A percentile compares a stretch with the other conserved stretches of the same genome.
These are phyloP conservation scores for Thomomys bottae DNA, from an alignment of 2,113 vertebrate genomes.

Conservation along the genomic window DNA sequence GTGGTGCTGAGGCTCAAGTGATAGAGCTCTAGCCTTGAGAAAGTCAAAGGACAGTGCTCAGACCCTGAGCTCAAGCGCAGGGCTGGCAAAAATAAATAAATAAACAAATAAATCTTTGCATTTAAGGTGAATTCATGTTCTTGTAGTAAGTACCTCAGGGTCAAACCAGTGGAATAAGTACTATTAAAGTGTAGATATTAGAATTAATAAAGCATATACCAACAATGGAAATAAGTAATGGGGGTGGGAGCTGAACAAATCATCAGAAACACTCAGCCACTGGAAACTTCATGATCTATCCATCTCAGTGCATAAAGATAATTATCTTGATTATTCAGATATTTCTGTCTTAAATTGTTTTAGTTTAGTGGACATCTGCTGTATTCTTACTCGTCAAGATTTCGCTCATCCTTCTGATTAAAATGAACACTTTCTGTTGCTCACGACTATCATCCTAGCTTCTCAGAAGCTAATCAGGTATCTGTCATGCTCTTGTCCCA, in stretches of 20 bases:
- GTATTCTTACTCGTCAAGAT: background rate
- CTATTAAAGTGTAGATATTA: background rate
- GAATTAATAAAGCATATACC: background rate
- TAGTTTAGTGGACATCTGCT: background rate
- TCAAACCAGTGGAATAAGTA: constrained; percentile 16
- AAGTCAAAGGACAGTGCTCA: no score
- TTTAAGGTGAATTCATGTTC: background rate
- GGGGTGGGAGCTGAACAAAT: background rate
- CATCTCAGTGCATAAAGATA: background rate
- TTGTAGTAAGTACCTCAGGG: background rate
- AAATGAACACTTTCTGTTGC: constrained; percentile 10
- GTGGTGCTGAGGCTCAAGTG: no score
- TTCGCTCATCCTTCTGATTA: background rate
- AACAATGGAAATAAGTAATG: background rate
- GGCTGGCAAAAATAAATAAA: no score
- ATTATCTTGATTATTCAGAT: constrained; percentile 14
- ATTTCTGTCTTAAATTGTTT: background rate
- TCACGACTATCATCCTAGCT: no score
- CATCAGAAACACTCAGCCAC: background rate
- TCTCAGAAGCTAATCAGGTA: background rate
- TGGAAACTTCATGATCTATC: background rate
- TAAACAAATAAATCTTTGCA: no score
- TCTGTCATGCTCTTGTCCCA: background rate
- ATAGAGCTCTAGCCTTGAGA: no score
- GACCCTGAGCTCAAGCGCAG: no score